Base-by-base conservation (phyloP, 2,113 vertebrate species). In the Stegostoma tigrinum region DNA sequence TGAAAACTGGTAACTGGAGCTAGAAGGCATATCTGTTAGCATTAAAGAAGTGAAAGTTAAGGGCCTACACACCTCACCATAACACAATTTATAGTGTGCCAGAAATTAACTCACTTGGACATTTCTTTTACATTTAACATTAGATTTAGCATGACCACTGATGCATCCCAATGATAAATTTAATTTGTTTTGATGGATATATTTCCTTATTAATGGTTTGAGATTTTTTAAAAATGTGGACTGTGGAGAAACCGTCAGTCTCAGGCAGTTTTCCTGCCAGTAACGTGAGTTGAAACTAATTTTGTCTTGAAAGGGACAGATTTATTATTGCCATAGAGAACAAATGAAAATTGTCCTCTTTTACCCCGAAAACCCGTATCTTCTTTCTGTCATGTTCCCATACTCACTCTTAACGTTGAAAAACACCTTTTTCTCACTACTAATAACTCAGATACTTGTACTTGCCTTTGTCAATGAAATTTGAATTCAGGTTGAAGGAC, bases 161-260 rank as follows among this genome's bases (percentile, higher is more conserved):
- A 15, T 95, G 45, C 27, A 95, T 52, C 68, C 14, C 94, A 95
- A 27, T 67, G 61, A 93, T 93, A 7, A 7, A 93, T 23, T 38
- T 66, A 42, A 66, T 91, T 38, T 91, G 6, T 93, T 38, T 21
- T 93, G 89, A 93, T 67, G 30, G 89, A 4, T 67, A 38, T 21
- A 66, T 66, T 93, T 93, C 89, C 61, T 66, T 38, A 93, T 93
- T 19, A 64, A 66, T 93, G 34, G 64, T 38, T 93, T 93, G 89
- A 66, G 38, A 66, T 93, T 6, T 55, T 90, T 90, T 64, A 45
- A 87, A 52, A 91, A 93, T 17, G 4, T n/a, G n/a, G 15, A 90
- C 55, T 61, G 87, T 30, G 55, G 86, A 30, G 8, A 91, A n/a
- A 8, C 23, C 83, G 12, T 45, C 19, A 42, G 1, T 7, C 5